Base-by-base conservation (phyloP, 2,888 invertebrate genomes). In the Drosophila meridiana region DNA sequence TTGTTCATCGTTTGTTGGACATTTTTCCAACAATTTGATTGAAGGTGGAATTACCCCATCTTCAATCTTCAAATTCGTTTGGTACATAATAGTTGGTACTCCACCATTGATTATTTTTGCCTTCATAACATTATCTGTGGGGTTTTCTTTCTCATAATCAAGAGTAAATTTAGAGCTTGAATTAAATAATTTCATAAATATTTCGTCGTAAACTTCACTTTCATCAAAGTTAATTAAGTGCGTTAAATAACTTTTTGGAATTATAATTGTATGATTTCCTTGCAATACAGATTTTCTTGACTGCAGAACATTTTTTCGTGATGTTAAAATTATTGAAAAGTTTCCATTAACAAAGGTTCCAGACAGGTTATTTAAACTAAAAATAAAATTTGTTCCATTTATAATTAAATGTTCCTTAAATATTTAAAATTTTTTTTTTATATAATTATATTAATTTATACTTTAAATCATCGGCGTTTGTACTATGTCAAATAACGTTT, bases 301-400 rank as follows among this genome's bases (percentile, higher is more conserved):
- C 42, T 85, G 78, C 38, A 91, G 75, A 56, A 90, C 82, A 69
- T 91, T 89, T 55, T 87, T 82, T 83, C 90, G 89, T 43, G 90
- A 90, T 64, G 90, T 90, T 69, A 92, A 90, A 69, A 91, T 77
- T 78, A 91, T 83, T 76, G 92, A 91, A 45, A 92, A 71, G 77
- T 92, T 89, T 67, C 76, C 83, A 67, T 82, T 84, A 53, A 84
- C 84, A 80, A 78, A 89, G 61, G 89, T 86, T 65, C 90, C 91
- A 14, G 84, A 83, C 58, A 92, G 73, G 65, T 85, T 91, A 69
- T 86, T 91, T 52, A 92, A 80, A 36, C 91, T 91, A 47, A 9
- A 56, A 60, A 4, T 36, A 26, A 34, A 13, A 32, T 56, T 28
- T n/a, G 2, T 11, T 7, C 1, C 1, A 28, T 26, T 26, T 11